Conservation (phyloP, 2,113 vertebrate genomes). For the Etheostoma cragini region DNA sequence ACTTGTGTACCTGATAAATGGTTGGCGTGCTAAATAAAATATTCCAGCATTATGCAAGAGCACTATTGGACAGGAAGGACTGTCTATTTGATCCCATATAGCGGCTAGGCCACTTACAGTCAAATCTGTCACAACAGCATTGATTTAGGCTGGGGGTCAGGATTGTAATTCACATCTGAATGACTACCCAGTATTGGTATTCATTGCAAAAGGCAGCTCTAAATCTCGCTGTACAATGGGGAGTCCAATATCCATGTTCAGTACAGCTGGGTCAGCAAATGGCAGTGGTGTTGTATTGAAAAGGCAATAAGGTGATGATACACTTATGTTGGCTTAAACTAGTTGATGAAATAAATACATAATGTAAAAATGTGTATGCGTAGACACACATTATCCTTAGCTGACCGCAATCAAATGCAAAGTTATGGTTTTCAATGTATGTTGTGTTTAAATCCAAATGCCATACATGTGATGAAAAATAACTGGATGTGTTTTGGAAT, state of each 20-base stretch:
- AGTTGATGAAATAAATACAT: conserved; percentile 15
- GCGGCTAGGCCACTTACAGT: conserved; percentile 63
- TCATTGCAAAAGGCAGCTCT: conserved; percentile 52
- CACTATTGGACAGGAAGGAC: conserved; percentile 61
- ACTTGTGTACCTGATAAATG: conserved; percentile 6
- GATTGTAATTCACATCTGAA: conserved; percentile 56
- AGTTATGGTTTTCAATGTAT: background rate
- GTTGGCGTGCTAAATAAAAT: conserved; percentile 44
- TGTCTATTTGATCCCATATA: conserved; percentile 41
- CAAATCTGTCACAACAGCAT: conserved; percentile 67
- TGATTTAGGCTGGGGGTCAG: conserved; percentile 57
- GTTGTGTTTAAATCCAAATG: background rate
- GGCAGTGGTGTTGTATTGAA: conserved; percentile 20
- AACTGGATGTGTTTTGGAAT: background rate
- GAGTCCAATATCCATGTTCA: conserved; percentile 47
- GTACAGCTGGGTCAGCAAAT: conserved; percentile 58
- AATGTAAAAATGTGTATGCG: background rate
- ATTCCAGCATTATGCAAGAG: conserved; percentile 57
- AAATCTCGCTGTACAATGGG: conserved; percentile 52
- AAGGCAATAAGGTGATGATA: conserved; percentile 9
- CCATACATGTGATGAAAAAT: background rate
- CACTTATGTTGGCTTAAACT: conserved; percentile 6
- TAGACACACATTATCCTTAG: background rate
- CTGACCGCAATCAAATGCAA: background rate
- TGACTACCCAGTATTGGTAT: conserved; percentile 44